Evolutionary conservation across 2,888 invertebrate species (phyloP).

Genomic region (Calameuta idolon): DNA sequence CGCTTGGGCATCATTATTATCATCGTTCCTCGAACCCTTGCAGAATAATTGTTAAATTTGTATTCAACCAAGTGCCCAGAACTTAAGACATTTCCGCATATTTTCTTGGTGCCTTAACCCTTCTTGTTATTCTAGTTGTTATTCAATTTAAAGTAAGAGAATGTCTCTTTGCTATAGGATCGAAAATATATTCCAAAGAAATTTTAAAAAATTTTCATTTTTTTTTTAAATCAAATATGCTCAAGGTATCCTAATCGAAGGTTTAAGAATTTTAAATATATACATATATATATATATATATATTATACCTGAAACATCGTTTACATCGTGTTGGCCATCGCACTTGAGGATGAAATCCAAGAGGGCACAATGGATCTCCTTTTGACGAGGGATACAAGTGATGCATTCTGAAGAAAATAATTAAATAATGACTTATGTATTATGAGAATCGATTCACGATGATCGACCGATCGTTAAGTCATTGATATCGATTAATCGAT

Average conservation of each 20-base stretch:
- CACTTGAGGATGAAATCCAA: conserved; percentile 95
- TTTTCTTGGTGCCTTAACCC: conserved; percentile 16
- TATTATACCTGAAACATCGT: conserved; percentile 83
- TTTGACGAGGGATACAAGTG: conserved; percentile 83
- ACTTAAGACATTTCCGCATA: conserved; percentile 29
- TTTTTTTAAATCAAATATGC: neutral
- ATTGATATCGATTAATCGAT: neutral
- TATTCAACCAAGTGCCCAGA: conserved; percentile 26
- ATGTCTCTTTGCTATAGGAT: neutral
- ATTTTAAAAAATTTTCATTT: neutral
- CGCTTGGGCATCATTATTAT: conserved; percentile 18
- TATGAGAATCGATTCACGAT: neutral
- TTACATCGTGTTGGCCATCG: conserved; percentile 95
- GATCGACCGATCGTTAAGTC: neutral
- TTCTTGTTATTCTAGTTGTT: neutral
- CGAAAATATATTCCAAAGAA: neutral
- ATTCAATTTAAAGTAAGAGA: neutral
- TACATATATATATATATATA: neutral
- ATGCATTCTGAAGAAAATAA: conserved; percentile 71
- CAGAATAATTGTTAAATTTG: conserved; percentile 30
- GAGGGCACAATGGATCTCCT: conserved; percentile 89
- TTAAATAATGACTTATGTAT: neutral
- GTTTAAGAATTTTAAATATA: neutral
- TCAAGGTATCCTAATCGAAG: neutral
- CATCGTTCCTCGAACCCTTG: conserved; percentile 22